A percentile compares a stretch with the other conserved stretches of the same genome.
Evolutionary conservation across 2,797 vertebrate genomes (phyloP).

Genomic region (Molossus alvarezi): DNA sequence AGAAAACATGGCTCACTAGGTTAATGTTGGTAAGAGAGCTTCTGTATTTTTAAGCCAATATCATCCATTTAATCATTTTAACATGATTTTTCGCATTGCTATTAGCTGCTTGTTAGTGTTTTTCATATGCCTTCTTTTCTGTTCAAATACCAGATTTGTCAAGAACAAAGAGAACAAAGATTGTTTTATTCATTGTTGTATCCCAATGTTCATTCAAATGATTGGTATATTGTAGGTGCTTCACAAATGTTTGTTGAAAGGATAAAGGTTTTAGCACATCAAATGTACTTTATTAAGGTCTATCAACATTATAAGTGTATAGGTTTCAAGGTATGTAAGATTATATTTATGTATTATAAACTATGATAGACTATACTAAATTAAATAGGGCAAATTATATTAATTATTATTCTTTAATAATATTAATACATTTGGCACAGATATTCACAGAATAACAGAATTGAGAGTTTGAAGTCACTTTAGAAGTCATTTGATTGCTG

Average conservation of each 20-base stretch:
- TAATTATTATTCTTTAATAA: slow-evolving; percentile 50
- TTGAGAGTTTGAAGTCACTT: slow-evolving; percentile 53
- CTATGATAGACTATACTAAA: slow-evolving; percentile 16
- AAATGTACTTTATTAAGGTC: slow-evolving; percentile 20
- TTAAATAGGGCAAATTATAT: slow-evolving; percentile 23
- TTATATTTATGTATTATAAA: background rate
- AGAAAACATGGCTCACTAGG: background rate
- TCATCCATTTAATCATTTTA: slow-evolving; percentile 14
- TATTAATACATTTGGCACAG: slow-evolving; percentile 3
- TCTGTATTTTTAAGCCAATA: background rate
- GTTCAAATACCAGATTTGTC: slow-evolving; percentile 25
- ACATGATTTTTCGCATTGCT: slow-evolving; percentile 37
- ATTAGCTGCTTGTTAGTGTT: slow-evolving; percentile 13
- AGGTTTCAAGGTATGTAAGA: slow-evolving; percentile 20
- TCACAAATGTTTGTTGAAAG: slow-evolving; percentile 22
- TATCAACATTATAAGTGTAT: background rate
- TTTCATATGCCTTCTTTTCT: slow-evolving; percentile 39
- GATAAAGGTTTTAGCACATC: background rate
- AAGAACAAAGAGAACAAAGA: slow-evolving; percentile 25
- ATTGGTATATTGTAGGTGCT: background rate
- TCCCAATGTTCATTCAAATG: background rate
- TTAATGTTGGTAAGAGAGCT: background rate
- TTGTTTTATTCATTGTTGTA: slow-evolving; percentile 1
- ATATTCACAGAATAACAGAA: slow-evolving; percentile 59
- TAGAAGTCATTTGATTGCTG: background rate